Conservation (phyloP, 1,140 invertebrate genomes). For the Paramacrobiotus metropolitanus region DNA sequence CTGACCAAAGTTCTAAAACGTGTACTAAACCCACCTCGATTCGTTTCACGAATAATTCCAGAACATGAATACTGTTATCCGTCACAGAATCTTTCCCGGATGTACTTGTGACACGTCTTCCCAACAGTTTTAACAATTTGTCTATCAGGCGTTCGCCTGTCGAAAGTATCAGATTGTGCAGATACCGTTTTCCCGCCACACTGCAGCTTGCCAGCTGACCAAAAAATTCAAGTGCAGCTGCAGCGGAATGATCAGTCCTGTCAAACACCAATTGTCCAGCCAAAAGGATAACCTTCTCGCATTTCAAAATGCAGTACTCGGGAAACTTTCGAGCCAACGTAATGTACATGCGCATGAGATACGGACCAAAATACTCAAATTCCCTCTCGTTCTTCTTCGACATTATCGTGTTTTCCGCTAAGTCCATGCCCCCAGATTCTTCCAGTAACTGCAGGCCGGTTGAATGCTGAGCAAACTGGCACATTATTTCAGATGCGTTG, state of each 20-base stretch:
- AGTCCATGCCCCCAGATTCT: not conserved
- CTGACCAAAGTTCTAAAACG: too few species aligned
- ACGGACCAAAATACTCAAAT: not conserved
- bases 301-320: constrained; percentile 2
- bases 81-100: too few species aligned
- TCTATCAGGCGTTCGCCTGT: too few species aligned
- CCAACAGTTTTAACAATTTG: too few species aligned
- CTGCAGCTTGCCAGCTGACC: not conserved
- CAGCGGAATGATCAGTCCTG: not conserved
- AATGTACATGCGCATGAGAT: not conserved
- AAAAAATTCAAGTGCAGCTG: not conserved
- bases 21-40: too few species aligned
- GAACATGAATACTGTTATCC: too few species aligned
- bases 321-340: not conserved
- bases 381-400: not conserved
- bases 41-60: too few species aligned
- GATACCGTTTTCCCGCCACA: not conserved
- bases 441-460: not conserved
- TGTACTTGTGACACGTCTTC: too few species aligned
- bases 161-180: not conserved
- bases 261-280: not conserved
- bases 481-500: not conserved
- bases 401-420: not conserved
- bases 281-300: not conserved
- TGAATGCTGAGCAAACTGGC: not conserved